These are phyloP conservation scores for Labeo rohita DNA, from an alignment of 2,113 vertebrate genomes.

Conservation along the genomic window DNA sequence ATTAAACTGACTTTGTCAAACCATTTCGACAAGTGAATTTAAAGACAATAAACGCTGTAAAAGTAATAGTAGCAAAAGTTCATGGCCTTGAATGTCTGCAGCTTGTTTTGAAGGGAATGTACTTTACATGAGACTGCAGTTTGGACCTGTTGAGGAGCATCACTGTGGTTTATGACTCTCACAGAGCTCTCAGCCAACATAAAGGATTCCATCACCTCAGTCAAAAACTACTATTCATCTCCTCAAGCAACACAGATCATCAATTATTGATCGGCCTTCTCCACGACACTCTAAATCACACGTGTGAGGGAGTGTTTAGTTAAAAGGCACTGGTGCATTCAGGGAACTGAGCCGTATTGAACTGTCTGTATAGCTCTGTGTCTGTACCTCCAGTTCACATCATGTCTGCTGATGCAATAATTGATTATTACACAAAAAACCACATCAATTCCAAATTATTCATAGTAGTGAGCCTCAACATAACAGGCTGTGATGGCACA, in stretches of 20 bases:
- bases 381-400: constrained; percentile 16
- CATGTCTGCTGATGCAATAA: constrained; percentile 23
- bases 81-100: neutral
- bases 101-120: neutral
- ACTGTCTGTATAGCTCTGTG: neutral
- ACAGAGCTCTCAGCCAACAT: constrained; percentile 3
- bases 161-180: constrained; percentile 27
- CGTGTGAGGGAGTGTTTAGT: constrained; percentile 49
- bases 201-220: constrained; percentile 11
- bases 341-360: neutral
- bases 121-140: neutral
- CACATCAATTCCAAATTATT: constrained; percentile 33
- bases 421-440: constrained; percentile 7
- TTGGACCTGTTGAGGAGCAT: constrained; percentile 17
- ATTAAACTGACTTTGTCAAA: neutral
- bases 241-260: constrained; percentile 61
- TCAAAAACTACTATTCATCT: constrained; percentile 58
- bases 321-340: constrained; percentile 15
- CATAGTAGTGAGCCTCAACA: neutral
- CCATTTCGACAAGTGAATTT: neutral
- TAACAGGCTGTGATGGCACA: neutral
- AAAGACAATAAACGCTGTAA: neutral
- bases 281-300: constrained; percentile 60
- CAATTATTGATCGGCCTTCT: constrained; percentile 67
- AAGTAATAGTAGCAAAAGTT: neutral